Percentiles rank a stretch among this genome's conserved stretches.
These are phyloP conservation scores for Hyppa rectilinea DNA, from an alignment of 2,888 invertebrate species.

Conservation along the genomic window DNA sequence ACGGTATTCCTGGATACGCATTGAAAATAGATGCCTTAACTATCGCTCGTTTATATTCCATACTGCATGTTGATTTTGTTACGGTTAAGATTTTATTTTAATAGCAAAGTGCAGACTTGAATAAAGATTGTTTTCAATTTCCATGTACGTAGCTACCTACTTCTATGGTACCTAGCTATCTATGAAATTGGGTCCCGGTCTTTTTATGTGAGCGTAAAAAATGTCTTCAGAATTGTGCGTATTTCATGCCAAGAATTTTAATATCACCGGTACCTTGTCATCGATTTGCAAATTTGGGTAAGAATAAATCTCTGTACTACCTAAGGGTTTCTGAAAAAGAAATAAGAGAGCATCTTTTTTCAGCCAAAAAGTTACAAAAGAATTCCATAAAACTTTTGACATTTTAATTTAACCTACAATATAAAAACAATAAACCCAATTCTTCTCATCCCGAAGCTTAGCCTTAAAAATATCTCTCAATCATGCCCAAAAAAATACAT, in stretches of 20 bases:
- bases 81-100: too few relatives aligned
- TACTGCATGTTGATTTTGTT: too few relatives aligned
- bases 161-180: not conserved
- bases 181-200: not conserved
- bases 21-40: not conserved
- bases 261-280: not conserved
- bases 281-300: slow-evolving; percentile 19
- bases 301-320: not conserved
- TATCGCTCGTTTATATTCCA: not conserved
- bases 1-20: not conserved
- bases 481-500: slow-evolving; percentile 15
- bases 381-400: not conserved
- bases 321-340: not conserved
- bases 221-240: slow-evolving; percentile 16
- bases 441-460: not conserved
- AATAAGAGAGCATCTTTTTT: not conserved
- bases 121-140: not conserved
- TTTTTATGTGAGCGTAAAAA: not conserved
- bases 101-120: not conserved
- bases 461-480: not conserved
- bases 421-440: not conserved
- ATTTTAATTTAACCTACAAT: not conserved
- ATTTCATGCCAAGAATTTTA: slow-evolving; percentile 36
- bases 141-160: not conserved
- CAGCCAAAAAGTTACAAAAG: too few relatives aligned